A percentile compares a stretch with the other conserved stretches of the same genome.
Conservation (phyloP, 2,797 vertebrate species). For the Linurgus olivaceus region DNA sequence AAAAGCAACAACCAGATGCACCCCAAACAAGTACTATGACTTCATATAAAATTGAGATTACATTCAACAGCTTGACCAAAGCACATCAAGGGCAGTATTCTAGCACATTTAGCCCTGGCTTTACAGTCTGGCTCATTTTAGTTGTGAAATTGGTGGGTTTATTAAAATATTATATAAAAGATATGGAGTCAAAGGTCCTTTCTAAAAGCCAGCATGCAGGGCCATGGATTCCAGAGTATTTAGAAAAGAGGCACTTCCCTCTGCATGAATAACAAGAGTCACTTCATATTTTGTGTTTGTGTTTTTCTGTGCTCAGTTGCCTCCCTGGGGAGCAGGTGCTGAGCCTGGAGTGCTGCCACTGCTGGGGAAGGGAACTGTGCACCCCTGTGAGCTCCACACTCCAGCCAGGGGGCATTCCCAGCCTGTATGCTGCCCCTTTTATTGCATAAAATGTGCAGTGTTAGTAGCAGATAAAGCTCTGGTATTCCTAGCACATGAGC, state of each 20-base stretch:
- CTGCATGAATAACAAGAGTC: not conserved
- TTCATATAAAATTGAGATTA: not conserved
- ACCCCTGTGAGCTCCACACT: rapidly evolving
- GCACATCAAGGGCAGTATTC: not conserved
- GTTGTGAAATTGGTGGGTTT: not conserved
- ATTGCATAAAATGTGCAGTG: not conserved
- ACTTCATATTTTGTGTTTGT: not conserved
- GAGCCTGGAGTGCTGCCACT: not conserved
- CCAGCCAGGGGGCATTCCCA: not conserved
- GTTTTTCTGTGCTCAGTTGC: not conserved
- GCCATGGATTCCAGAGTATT: not conserved
- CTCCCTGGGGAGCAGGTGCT: not conserved
- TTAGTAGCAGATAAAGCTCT: not conserved
- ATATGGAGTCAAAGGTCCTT: not conserved
- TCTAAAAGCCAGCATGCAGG: not conserved
- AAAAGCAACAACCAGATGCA: not conserved
- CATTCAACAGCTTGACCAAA: not conserved
- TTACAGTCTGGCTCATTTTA: not conserved
- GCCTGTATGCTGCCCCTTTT: not conserved
- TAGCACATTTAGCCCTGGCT: not conserved
- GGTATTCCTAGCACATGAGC: not conserved
- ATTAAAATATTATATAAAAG: not conserved
- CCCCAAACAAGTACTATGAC: not conserved
- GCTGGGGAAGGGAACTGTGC: not conserved
- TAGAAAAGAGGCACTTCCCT: not conserved